Evolutionary conservation across 37 sponge, comb jelly and placozoan species (phyloP).

Genomic region (Beroe forskalii): DNA sequence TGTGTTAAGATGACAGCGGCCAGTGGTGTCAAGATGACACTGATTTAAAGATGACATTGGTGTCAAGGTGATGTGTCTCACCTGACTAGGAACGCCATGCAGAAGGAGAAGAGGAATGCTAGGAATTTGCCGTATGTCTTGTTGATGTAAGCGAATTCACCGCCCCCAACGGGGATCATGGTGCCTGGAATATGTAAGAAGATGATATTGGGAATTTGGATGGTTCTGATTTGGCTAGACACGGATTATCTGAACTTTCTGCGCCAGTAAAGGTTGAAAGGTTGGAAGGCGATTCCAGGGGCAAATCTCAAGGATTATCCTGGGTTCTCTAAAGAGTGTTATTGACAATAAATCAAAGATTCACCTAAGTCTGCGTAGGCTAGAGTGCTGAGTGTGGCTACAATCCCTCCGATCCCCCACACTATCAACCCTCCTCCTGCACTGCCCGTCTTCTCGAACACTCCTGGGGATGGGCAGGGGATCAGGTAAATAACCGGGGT

Average conservation of each 20-base stretch:
- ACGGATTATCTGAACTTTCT: no score
- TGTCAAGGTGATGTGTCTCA: conserved; percentile 7
- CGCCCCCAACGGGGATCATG: conserved; percentile 28
- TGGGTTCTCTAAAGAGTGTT: no score
- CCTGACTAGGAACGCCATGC: conserved; percentile 38
- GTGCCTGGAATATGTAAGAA: conserved; percentile 23
- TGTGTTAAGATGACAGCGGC: not conserved
- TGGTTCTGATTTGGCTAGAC: no score
- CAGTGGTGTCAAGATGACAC: not conserved
- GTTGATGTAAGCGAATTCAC: conserved; percentile 54
- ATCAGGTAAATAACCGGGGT: no score
- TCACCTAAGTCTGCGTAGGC: conserved; percentile 28
- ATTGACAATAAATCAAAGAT: not conserved
- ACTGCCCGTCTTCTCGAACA: conserved; percentile 37
- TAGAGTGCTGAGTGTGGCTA: conserved; percentile 47
- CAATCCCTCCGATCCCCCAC: not conserved
- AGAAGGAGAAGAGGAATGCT: conserved; percentile 59
- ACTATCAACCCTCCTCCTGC: conserved; percentile 34
- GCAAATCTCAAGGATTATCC: no score
- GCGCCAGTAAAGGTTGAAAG: no score
- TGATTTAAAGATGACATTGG: not conserved
- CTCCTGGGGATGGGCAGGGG: no score
- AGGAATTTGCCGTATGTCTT: conserved; percentile 34
- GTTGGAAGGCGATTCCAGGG: no score
- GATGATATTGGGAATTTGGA: no score